phyloP scores from a whole-genome alignment of 1,140 invertebrate genomes.

The Brachionus sp. region DNA sequence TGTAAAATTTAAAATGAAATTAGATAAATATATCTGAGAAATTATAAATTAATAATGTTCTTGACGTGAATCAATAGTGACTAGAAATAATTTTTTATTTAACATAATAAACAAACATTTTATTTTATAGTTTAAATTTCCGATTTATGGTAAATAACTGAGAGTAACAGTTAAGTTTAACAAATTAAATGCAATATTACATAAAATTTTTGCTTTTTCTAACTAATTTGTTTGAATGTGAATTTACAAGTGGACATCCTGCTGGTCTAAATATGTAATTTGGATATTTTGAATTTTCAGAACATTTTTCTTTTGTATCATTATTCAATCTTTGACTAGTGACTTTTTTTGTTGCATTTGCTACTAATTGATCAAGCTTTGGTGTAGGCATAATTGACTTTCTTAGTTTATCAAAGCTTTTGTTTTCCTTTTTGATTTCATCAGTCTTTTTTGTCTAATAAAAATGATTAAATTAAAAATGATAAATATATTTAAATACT shows the following conservation, averaged over 20 bases:
- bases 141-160: background rate
- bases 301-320: background rate
- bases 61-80: too few relatives aligned
- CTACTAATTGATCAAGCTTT: background rate
- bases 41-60: too few relatives aligned
- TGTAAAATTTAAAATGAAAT: too few relatives aligned
- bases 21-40: too few relatives aligned
- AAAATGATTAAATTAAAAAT: background rate
- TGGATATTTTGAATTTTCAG: background rate
- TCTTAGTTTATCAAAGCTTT: background rate
- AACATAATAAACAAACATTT: background rate
- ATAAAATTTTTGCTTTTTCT: background rate
- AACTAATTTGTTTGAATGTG: background rate
- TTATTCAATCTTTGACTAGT: background rate
- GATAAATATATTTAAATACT: background rate
- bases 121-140: background rate
- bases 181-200: background rate
- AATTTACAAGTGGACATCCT: background rate
- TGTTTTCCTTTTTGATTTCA: background rate
- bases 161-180: background rate
- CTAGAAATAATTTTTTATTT: background rate
- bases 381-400: background rate
- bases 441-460: background rate
- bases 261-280: conserved; percentile 1
- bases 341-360: background rate